Conservation (phyloP, 2,113 vertebrate genomes). For the Argyrosomus japonicus region DNA sequence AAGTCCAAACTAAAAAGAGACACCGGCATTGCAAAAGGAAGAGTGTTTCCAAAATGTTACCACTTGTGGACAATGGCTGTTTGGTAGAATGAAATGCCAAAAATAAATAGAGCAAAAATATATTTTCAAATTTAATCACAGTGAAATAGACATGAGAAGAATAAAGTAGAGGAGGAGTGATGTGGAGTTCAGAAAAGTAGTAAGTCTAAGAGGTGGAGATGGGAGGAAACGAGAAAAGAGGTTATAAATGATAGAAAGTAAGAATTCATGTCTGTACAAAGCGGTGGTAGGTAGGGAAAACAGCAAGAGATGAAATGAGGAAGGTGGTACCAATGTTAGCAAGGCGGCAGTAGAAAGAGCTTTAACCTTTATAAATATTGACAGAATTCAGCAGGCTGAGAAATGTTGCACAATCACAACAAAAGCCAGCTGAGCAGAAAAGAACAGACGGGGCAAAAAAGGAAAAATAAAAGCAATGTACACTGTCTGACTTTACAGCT, state of each 20-base stretch:
- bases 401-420: conserved; percentile 66
- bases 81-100: conserved; percentile 1
- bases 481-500: conserved; percentile 32
- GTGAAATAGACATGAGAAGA: neutral
- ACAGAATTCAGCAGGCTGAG: conserved; percentile 69
- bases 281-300: neutral
- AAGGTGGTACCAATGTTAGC: conserved; percentile 25
- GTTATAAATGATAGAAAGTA: neutral
- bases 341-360: conserved; percentile 39
- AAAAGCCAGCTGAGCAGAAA: conserved; percentile 46
- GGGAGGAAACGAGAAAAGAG: neutral
- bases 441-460: conserved; percentile 13
- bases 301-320: conserved; percentile 40
- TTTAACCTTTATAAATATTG: conserved; percentile 78
- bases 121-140: conserved; percentile 3
- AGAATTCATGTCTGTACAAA: neutral
- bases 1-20: conserved; percentile 21
- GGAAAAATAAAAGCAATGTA: neutral
- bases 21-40: neutral
- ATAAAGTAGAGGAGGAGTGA: neutral
- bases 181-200: neutral
- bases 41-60: conserved; percentile 9
- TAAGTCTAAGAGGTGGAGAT: neutral
- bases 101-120: neutral
- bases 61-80: neutral